Conservation (phyloP, 2,888 invertebrate species). For the Nycteola revayana region DNA sequence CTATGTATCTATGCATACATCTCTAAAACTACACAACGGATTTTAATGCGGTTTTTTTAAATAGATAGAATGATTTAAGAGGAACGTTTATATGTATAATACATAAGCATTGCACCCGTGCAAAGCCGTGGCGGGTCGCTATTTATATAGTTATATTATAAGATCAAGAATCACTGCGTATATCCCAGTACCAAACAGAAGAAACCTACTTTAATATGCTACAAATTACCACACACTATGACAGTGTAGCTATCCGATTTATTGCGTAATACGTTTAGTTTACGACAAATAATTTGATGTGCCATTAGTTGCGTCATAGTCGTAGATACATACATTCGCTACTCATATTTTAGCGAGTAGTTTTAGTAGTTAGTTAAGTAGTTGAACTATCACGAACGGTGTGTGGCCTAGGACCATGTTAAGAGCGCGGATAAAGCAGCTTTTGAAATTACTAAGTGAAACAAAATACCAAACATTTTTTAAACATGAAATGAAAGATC, state of each 20-base stretch:
- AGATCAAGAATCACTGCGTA: too few species aligned
- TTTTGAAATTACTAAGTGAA: too few species aligned
- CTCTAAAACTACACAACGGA: too few species aligned
- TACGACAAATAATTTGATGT: conserved; percentile 34
- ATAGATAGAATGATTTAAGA: too few species aligned
- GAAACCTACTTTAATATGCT: conserved; percentile 16
- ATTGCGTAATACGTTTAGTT: conserved; percentile 33
- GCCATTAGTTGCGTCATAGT: conserved; percentile 24
- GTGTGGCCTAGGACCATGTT: not conserved
- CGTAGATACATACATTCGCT: conserved; percentile 15
- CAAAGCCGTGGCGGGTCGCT: too few species aligned
- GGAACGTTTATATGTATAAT: too few species aligned
- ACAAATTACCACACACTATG: conserved; percentile 42
- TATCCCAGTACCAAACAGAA: conserved; percentile 1
- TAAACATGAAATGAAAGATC: too few species aligned
- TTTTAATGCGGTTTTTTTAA: too few species aligned
- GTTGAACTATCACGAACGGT: conserved; percentile 8
- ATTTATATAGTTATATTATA: not conserved
- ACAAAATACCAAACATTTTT: too few species aligned
- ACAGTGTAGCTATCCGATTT: conserved; percentile 28
- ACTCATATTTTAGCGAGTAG: not conserved
- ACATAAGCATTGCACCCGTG: too few species aligned
- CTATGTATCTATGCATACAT: too few species aligned
- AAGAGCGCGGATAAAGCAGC: too few species aligned
- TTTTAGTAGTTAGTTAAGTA: conserved; percentile 2